Base-by-base conservation (phyloP, 2,113 vertebrate genomes). In the Pelmatolapia mariae region DNA sequence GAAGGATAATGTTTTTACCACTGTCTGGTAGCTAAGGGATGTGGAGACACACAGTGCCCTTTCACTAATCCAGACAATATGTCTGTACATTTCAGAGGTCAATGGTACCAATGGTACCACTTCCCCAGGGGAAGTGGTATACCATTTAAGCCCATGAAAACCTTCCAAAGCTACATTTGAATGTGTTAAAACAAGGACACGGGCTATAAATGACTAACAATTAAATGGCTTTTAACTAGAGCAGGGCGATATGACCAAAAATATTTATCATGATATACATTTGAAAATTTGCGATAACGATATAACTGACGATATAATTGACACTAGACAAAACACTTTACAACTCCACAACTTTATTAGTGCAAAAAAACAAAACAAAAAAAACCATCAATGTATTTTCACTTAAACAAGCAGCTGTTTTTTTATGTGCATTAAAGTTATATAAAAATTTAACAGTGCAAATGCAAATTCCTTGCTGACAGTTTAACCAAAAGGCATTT, bases 1-100 rank as follows among this genome's bases (percentile, higher is more conserved):
- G 15, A 31, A 24, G 59, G 76, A 81, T 87, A 81, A 89, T 89
- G 84, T 26, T 52, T 87, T 84, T 91, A 92, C 76, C 84, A 91
- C 57, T 47, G 85, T 90, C 81, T 90, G 85, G 80, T 81, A 68
- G 83, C 63, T 79, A 73, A 61, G 61, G 84, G 53, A 87, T 52
- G 12, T 26, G 59, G 84, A 90, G 86, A 61, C 82, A 85, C 81
- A 89, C 82, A 66, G 66, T 29, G 76, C 5, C 79, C 33, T 86
- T 33, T 61, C 66, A 68, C 8, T 88, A 89, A 89, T 80, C 81
- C 87, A 91, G 80, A 91, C 86, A 84, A 80, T 78, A 52, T 79
- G 61, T 89, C 61, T 45, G 61, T 40, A 71, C 10, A 31, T 68
- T 88, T 66, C 50, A 89, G 76, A 79, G 86, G 87, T 88, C 80